Evolutionary conservation across 2,113 vertebrate genomes (phyloP).

Genomic region (Nymphicus hollandicus): DNA sequence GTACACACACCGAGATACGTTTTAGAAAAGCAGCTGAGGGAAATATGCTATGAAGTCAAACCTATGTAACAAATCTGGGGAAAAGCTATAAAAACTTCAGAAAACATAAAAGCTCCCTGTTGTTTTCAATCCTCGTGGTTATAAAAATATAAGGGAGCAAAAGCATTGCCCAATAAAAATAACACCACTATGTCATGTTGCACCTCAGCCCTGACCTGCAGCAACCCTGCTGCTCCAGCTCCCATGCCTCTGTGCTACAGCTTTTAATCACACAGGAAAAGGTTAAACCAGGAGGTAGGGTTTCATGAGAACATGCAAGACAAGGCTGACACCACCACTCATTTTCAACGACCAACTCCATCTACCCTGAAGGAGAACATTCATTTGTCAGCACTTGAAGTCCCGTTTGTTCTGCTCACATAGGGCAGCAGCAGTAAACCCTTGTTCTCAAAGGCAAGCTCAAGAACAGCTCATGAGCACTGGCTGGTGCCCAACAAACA

Average conservation of each 20-base stretch:
- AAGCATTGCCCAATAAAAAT: not conserved
- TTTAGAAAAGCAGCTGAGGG: not conserved
- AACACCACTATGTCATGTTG: not conserved
- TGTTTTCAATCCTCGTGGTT: not conserved
- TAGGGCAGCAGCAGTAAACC: not conserved
- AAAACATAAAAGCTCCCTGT: not conserved
- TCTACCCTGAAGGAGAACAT: not conserved
- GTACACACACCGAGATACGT: not conserved
- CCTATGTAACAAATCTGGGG: not conserved
- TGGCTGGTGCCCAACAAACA: not conserved
- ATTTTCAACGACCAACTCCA: not conserved
- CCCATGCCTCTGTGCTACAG: rapidly evolving
- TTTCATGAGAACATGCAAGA: not conserved
- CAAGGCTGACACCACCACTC: not conserved
- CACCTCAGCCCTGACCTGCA: not conserved
- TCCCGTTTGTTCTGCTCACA: not conserved
- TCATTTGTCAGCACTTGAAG: not conserved
- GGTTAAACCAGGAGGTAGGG: not conserved
- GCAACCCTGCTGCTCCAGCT: not conserved
- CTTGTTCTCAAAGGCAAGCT: not conserved
- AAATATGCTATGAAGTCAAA: not conserved
- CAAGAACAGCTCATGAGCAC: not conserved
- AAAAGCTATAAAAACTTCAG: not conserved
- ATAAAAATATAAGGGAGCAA: not conserved
- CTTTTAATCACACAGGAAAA: not conserved